Conservation (phyloP, 1,140 invertebrate genomes). For the Alviniconcha marisindica region DNA sequence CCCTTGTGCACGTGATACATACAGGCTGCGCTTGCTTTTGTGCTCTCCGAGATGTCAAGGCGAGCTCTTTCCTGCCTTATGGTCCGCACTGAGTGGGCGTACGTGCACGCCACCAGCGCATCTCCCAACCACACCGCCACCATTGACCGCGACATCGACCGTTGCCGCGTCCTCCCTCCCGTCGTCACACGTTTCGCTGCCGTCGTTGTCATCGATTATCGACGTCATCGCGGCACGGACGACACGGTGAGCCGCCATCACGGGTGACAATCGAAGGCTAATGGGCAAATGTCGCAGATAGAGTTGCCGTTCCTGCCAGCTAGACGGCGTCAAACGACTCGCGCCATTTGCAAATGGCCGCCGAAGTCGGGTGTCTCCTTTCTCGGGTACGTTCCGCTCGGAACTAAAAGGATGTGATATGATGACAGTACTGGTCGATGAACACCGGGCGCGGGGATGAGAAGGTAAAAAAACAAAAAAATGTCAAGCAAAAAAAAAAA, state of each 20-base stretch:
- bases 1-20: too few species aligned
- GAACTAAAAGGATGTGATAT: neutral
- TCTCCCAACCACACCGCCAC: too few species aligned
- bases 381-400: neutral
- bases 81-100: too few species aligned
- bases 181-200: slow-evolving; percentile 8
- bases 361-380: neutral
- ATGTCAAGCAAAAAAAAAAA: too few species aligned
- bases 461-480: neutral
- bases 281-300: slow-evolving; percentile 40
- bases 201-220: slow-evolving; percentile 27
- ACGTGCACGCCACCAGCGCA: too few species aligned
- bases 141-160: neutral
- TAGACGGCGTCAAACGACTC: slow-evolving; percentile 28
- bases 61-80: too few species aligned
- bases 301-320: slow-evolving; percentile 27
- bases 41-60: too few species aligned
- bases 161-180: neutral
- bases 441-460: neutral
- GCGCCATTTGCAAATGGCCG: slow-evolving; percentile 31
- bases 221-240: neutral
- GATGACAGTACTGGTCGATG: neutral
- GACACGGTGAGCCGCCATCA: neutral
- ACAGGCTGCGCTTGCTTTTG: too few species aligned
- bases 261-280: slow-evolving; percentile 28